A percentile compares a stretch with the other conserved stretches of the same genome.
These are phyloP conservation scores for Glyphotaelius pellucidus DNA, from an alignment of 2,888 invertebrate genomes.

Conservation along the genomic window DNA sequence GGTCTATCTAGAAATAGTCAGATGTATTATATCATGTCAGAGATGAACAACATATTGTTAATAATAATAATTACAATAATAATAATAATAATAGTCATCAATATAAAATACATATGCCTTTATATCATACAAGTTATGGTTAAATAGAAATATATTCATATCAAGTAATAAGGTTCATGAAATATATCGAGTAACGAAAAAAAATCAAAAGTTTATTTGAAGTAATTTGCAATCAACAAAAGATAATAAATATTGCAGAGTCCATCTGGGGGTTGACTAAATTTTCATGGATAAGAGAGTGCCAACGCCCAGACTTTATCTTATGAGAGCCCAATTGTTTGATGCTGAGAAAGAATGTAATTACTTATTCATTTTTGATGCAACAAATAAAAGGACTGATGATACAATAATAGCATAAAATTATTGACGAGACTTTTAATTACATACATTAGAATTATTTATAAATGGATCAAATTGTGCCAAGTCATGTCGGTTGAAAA, in stretches of 20 bases:
- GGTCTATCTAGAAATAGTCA: background rate
- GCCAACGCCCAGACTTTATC: background rate
- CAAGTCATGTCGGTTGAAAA: background rate
- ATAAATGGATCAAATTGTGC: slow-evolving; percentile 29
- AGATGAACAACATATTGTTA: background rate
- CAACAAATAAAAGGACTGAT: background rate
- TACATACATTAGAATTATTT: slow-evolving; percentile 24
- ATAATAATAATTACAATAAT: background rate
- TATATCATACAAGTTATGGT: slow-evolving; percentile 45
- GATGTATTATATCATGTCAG: background rate
- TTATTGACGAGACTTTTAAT: slow-evolving; percentile 25
- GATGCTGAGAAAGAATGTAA: background rate
- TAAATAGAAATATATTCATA: slow-evolving; percentile 11
- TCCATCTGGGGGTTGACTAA: background rate
- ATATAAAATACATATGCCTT: slow-evolving; percentile 46
- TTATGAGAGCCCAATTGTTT: background rate
- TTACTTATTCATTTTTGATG: background rate
- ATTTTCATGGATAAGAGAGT: background rate
- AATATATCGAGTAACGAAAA: background rate
- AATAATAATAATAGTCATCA: background rate
- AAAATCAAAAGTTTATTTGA: background rate
- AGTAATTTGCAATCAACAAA: background rate
- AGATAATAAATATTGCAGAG: background rate
- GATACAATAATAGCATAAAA: slow-evolving; percentile 9
- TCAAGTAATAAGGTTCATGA: background rate